phyloP scores from a whole-genome alignment of 2,888 invertebrate species.

The Resseliella maxima region DNA sequence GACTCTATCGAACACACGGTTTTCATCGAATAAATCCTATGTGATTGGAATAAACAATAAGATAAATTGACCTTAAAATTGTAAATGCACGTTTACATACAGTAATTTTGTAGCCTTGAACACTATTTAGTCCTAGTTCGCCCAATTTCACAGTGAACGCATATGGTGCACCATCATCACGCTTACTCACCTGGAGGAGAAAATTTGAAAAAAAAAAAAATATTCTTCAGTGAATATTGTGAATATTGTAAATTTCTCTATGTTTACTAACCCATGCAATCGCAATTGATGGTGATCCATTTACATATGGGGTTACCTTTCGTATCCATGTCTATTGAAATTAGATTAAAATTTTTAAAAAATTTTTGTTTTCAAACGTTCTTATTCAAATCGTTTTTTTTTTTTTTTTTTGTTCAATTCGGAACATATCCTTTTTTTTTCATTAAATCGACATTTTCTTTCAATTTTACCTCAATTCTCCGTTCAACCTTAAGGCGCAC shows the following conservation, averaged over 20 bases:
- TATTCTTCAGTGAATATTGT: no score
- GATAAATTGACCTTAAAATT: constrained; percentile 56
- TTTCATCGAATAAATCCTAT: constrained; percentile 60
- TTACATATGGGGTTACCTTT: constrained; percentile 65
- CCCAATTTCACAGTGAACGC: constrained; percentile 62
- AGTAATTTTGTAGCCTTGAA: constrained; percentile 62
- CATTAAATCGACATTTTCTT: neutral
- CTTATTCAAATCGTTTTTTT: neutral
- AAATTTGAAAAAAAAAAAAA: no score
- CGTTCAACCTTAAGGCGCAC: constrained; percentile 67
- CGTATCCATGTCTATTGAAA: constrained; percentile 66
- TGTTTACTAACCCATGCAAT: constrained; percentile 68
- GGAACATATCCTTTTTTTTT: no score
- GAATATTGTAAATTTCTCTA: no score
- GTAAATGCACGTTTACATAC: constrained; percentile 30
- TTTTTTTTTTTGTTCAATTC: neutral
- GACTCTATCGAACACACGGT: constrained; percentile 57
- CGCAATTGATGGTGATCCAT: constrained; percentile 67
- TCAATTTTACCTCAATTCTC: constrained; percentile 64
- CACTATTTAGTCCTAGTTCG: constrained; percentile 65
- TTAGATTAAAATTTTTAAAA: neutral
- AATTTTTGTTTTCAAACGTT: no score
- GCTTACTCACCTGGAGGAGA: no score
- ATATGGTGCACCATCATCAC: constrained; percentile 67
- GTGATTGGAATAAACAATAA: neutral